A percentile compares a stretch with the other conserved stretches of the same genome.
Evolutionary conservation across 2,888 invertebrate species (phyloP).

Genomic region (Cetonia aurata): DNA sequence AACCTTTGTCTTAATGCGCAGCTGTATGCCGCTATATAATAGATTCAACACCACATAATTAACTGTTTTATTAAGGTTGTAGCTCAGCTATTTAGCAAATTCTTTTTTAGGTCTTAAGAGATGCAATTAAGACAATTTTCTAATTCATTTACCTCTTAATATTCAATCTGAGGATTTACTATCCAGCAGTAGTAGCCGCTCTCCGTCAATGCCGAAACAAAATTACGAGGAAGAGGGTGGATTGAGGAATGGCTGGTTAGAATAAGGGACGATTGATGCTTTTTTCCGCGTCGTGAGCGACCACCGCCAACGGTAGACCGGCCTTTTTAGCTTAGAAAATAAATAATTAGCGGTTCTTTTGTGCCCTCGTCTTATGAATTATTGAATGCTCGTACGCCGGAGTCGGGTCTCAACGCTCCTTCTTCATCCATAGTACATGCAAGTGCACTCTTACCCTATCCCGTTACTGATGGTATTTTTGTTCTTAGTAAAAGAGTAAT

Average conservation of each 20-base stretch:
- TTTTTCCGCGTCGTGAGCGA: constrained; percentile 25
- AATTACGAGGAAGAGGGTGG: constrained; percentile 27
- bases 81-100: background rate
- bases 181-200: constrained; percentile 12
- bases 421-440: constrained; percentile 19
- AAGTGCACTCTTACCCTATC: constrained; percentile 1
- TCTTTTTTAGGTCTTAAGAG: background rate
- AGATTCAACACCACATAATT: background rate
- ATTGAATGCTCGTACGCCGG: constrained; percentile 14
- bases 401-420: constrained; percentile 10
- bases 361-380: constrained; percentile 23
- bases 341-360: constrained; percentile 56
- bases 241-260: constrained; percentile 17
- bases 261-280: constrained; percentile 25
- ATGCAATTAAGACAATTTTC: constrained; percentile 13
- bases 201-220: constrained; percentile 17
- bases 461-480: background rate
- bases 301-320: constrained; percentile 20
- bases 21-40: background rate
- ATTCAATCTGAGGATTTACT: constrained; percentile 9
- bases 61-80: constrained; percentile 5
- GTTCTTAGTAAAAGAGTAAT: background rate
- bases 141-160: constrained; percentile 10
- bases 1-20: background rate
- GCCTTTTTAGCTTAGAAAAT: constrained; percentile 55